Conservation (phyloP, 2,797 vertebrate species). For the Urophycis tenuis region DNA sequence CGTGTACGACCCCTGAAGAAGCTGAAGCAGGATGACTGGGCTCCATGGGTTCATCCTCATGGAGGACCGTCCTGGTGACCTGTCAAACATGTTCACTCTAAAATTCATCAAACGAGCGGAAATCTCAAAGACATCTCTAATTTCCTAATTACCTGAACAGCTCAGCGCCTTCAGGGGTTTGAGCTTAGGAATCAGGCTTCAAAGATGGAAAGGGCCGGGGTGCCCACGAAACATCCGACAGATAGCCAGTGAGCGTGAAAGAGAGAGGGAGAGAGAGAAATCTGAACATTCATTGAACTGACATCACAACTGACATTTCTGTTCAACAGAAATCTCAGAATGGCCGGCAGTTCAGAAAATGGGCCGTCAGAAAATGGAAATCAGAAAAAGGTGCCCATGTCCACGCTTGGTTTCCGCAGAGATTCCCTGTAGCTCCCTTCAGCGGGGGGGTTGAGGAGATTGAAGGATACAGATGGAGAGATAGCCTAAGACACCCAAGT, state of each 20-base stretch:
- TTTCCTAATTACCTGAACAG: slow-evolving; percentile 13
- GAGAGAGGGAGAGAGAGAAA: neutral
- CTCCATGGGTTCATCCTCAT: neutral
- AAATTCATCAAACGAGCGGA: neutral
- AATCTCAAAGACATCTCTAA: neutral
- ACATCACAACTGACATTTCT: slow-evolving; percentile 3
- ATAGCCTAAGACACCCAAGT: slow-evolving; percentile 14
- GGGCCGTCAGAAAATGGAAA: slow-evolving; percentile 21
- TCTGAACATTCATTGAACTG: slow-evolving; percentile 19
- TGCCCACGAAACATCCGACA: neutral
- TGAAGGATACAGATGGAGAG: slow-evolving; percentile 16
- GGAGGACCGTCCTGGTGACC: neutral
- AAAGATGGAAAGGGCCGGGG: slow-evolving; percentile 8
- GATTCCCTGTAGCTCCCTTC: neutral
- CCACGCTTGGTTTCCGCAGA: neutral
- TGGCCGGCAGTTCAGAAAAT: slow-evolving; percentile 18
- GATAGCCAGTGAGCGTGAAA: neutral
- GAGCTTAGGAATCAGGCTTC: slow-evolving; percentile 13
- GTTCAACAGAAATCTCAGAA: slow-evolving; percentile 12
- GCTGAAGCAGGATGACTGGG: neutral
- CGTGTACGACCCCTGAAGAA: neutral
- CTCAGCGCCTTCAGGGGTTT: neutral
- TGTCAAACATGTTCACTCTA: neutral
- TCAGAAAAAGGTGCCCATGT: neutral
- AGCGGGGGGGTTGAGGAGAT: neutral